These are phyloP conservation scores for Anolis carolinensis DNA, from an alignment of 2,113 vertebrate species.

Conservation along the genomic window DNA sequence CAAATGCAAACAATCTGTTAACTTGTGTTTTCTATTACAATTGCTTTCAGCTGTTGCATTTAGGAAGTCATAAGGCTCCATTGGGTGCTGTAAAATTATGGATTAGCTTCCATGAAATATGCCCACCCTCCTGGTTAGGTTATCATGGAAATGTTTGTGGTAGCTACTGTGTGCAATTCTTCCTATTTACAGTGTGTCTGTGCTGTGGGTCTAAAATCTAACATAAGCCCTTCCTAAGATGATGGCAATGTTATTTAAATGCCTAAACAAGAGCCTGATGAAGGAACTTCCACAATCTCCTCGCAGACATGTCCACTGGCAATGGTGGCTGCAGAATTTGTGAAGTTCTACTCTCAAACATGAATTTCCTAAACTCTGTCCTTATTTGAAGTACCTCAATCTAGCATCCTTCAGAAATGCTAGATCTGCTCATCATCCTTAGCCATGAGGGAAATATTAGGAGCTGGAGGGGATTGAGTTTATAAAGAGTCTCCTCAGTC, in stretches of 20 bases:
- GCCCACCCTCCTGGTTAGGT: constrained; percentile 23
- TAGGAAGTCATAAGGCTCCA: constrained; percentile 52
- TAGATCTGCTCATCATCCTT: too few species aligned
- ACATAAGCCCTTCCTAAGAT: neutral
- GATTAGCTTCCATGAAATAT: constrained; percentile 44
- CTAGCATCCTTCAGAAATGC: too few species aligned
- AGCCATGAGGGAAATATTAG: too few species aligned
- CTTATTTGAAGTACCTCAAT: too few species aligned
- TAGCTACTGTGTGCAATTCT: neutral
- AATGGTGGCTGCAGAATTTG: neutral
- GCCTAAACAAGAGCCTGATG: neutral
- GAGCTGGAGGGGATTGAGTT: too few species aligned
- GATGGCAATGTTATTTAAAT: neutral
- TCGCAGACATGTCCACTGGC: neutral
- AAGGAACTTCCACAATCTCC: neutral
- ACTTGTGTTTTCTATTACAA: constrained; percentile 55
- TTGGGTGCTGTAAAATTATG: constrained; percentile 53
- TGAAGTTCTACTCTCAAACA: too few species aligned
- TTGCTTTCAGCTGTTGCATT: constrained; percentile 51
- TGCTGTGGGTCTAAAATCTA: neutral
- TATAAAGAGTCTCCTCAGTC: neutral
- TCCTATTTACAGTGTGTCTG: neutral
- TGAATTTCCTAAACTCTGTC: too few species aligned
- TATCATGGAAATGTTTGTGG: constrained; percentile 17
- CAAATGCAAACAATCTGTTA: constrained; percentile 70